Base-by-base conservation (phyloP, 1,140 invertebrate species). In the Brachionus manjavacas region DNA sequence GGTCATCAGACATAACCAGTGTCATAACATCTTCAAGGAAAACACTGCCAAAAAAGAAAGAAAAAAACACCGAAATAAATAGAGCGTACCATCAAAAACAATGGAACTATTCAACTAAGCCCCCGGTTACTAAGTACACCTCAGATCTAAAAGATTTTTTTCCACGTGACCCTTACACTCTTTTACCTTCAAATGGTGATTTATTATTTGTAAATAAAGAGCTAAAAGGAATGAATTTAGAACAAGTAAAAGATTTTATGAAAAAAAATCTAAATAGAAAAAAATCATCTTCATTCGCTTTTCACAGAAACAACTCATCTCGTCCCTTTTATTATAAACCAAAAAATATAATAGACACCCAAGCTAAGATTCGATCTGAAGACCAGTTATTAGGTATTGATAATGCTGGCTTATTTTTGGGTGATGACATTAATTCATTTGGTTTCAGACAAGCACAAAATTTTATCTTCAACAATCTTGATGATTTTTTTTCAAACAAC, bases 101-200 rank as follows among this genome's bases (percentile, higher is more conserved):
- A 9, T 89, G 89, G 89, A 89, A 87, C 68, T 85, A 86, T 25
- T 88, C 88, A 4, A 85, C 88, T 6, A 87, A 88, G 76, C 72
- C 86, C 14, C 60, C 79, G 4, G 79, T 85, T 25, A 86, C 84
- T 23, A 85, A 86, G 14, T 89, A 89, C 85, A 78, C 87, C n/a
- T 83, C 86, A 4, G 86, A 87, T 66, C 80, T 89, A 4, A 86
- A 79, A 9, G 88, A 89, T 79, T 86, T 86, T 35, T 89, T 87
- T 85, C 89, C 89, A 1, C 85, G 88, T 11, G 88, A 89, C 85
- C 86, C 86, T 46, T 89, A 86, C 66, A 89, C 88, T 1, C 86
- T 86, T 85, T 87, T 89, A 86, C 88, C 88, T 0, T 16, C 39
- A 9, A 85, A 85, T 52, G 28, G 74, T 4, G 86, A 88, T 80